A percentile compares a stretch with the other conserved stretches of the same genome.
Conservation (phyloP, 2,888 invertebrate species). For the Stenurella melanura region DNA sequence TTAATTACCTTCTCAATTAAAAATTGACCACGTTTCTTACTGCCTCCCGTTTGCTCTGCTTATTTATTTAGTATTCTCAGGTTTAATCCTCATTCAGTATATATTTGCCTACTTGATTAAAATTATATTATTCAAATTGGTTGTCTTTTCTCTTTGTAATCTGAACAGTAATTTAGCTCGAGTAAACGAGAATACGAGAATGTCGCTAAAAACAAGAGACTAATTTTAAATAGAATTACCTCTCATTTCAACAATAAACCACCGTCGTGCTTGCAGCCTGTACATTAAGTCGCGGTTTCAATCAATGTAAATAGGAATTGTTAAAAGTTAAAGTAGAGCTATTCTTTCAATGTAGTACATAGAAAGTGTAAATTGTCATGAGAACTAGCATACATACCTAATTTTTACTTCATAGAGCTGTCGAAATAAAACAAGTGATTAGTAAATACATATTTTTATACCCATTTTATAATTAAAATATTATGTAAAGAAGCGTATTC, state of each 20-base stretch:
- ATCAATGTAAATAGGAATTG: slow-evolving; percentile 47
- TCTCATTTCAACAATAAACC: slow-evolving; percentile 43
- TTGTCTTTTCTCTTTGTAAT: slow-evolving; percentile 7
- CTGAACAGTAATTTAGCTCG: slow-evolving; percentile 18
- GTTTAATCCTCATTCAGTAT: neutral
- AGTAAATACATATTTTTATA: too few species aligned
- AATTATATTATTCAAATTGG: slow-evolving; percentile 21
- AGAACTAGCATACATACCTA: neutral
- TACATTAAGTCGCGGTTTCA: slow-evolving; percentile 50
- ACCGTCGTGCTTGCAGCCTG: slow-evolving; percentile 24
- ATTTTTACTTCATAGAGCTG: too few species aligned
- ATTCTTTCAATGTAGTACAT: neutral
- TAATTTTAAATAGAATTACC: slow-evolving; percentile 50
- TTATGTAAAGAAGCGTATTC: too few species aligned
- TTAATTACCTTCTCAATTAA: too few species aligned
- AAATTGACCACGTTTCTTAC: too few species aligned
- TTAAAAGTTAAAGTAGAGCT: slow-evolving; percentile 39
- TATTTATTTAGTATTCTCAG: slow-evolving; percentile 1
- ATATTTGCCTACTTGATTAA: slow-evolving; percentile 14
- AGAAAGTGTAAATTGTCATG: neutral
- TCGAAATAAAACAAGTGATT: too few species aligned
- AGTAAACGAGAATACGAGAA: slow-evolving; percentile 21
- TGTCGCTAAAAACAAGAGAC: slow-evolving; percentile 44
- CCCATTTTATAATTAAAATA: too few species aligned
- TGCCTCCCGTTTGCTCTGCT: neutral